Conservation (phyloP, 2,888 invertebrate genomes). For the Diabrotica balteata region DNA sequence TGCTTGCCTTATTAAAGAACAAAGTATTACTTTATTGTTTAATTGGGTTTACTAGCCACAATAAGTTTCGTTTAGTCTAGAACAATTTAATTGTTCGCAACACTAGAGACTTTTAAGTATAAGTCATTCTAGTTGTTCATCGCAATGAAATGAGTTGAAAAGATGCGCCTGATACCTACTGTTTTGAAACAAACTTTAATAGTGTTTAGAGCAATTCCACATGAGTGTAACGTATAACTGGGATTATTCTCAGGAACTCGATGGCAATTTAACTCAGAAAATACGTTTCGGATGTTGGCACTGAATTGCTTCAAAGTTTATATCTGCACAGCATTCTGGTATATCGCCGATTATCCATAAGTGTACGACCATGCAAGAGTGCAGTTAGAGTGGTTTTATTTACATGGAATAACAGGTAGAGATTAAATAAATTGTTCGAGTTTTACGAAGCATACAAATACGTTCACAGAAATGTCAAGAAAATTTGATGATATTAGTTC, state of each 20-base stretch:
- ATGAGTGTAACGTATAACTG: conserved; percentile 19
- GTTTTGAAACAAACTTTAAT: conserved; percentile 26
- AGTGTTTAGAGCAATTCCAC: conserved; percentile 16
- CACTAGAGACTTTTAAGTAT: neutral
- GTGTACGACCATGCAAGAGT: neutral
- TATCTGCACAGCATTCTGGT: conserved; percentile 4
- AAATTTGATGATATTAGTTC: no score
- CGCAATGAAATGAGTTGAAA: conserved; percentile 4
- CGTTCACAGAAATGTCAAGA: no score
- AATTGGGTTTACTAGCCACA: no score
- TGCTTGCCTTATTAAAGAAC: no score
- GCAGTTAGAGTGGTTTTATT: neutral
- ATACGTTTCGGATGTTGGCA: conserved; percentile 41
- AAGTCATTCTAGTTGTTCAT: neutral
- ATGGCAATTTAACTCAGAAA: conserved; percentile 22
- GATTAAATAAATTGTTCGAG: no score
- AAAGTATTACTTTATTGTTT: no score
- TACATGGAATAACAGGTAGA: no score
- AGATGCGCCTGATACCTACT: conserved; percentile 9
- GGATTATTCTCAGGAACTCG: conserved; percentile 14
- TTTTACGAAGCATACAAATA: no score
- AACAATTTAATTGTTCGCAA: neutral
- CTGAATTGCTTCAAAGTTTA: conserved; percentile 22
- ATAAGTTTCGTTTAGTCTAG: no score
- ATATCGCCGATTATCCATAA: conserved; percentile 2